Evolutionary conservation across 2,888 invertebrate species (phyloP).

Genomic region (Axea sp.): DNA sequence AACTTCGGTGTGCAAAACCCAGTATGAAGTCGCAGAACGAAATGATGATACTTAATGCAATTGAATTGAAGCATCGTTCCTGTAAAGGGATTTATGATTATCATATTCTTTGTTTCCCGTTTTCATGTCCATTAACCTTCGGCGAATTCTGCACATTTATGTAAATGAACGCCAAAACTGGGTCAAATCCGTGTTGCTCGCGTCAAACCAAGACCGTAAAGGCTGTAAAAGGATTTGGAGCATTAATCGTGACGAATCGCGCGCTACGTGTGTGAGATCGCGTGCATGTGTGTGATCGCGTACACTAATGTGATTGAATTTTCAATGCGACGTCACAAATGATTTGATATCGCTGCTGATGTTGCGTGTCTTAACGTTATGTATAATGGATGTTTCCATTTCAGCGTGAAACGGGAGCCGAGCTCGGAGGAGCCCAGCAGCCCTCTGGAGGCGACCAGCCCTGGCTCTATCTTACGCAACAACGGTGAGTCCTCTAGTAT

Average conservation of each 20-base stretch:
- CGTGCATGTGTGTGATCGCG: not conserved
- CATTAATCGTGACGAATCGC: conserved; percentile 15
- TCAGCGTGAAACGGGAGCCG: conserved; percentile 77
- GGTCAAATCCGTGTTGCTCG: conserved; percentile 67
- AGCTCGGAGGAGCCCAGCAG: conserved; percentile 75
- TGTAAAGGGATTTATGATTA: conserved; percentile 67
- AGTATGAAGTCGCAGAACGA: not conserved
- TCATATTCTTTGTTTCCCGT: conserved; percentile 59
- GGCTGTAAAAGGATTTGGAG: conserved; percentile 59
- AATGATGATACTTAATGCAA: conserved; percentile 24
- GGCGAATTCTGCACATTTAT: conserved; percentile 51
- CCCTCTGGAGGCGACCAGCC: conserved; percentile 78
- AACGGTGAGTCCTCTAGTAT: conserved; percentile 73
- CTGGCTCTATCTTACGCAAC: conserved; percentile 77
- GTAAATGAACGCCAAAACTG: conserved; percentile 66
- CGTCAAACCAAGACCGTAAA: conserved; percentile 64
- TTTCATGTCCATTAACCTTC: conserved; percentile 62
- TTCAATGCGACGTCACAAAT: conserved; percentile 28
- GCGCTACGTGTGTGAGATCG: no score
- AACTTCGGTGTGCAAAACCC: not conserved
- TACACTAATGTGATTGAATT: conserved; percentile 40
- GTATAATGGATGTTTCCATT: conserved; percentile 74
- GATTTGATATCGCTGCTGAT: conserved; percentile 33
- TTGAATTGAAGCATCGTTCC: conserved; percentile 40
- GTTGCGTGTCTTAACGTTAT: conserved; percentile 49